phyloP scores from a whole-genome alignment of 2,888 invertebrate genomes.

The Heliconius cydno region DNA sequence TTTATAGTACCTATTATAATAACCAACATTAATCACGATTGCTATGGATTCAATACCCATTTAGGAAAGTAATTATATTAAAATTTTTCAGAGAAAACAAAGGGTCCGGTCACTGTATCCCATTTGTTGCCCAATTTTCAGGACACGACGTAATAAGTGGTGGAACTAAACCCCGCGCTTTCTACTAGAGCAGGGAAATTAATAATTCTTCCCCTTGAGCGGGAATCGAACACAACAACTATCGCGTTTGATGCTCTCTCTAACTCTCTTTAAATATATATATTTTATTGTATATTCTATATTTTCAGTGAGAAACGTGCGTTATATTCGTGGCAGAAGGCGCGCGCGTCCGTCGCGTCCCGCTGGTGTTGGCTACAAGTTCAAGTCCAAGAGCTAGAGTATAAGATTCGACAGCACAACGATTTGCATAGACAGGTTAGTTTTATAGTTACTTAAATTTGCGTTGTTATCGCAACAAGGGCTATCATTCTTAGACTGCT shows the following conservation, averaged over 20 bases:
- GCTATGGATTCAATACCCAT: neutral
- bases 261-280: neutral
- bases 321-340: constrained; percentile 91
- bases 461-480: no score
- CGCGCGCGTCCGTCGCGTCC: constrained; percentile 91
- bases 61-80: no score
- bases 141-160: neutral
- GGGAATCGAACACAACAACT: no score
- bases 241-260: no score
- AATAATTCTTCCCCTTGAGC: no score
- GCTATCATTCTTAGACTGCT: no score
- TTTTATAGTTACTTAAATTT: neutral
- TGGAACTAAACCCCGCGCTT: neutral
- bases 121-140: no score
- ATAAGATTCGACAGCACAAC: constrained; percentile 93
- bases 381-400: constrained; percentile 96
- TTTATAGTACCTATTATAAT: no score
- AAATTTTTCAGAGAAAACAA: neutral
- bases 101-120: no score
- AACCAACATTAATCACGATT: no score
- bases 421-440: constrained; percentile 88
- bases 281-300: neutral
- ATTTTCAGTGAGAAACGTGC: constrained; percentile 90
- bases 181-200: no score
- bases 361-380: constrained; percentile 94